A percentile compares a stretch with the other conserved stretches of the same genome.
Evolutionary conservation across 2,888 invertebrate species (phyloP).

Genomic region (Andrena trimmerana): DNA sequence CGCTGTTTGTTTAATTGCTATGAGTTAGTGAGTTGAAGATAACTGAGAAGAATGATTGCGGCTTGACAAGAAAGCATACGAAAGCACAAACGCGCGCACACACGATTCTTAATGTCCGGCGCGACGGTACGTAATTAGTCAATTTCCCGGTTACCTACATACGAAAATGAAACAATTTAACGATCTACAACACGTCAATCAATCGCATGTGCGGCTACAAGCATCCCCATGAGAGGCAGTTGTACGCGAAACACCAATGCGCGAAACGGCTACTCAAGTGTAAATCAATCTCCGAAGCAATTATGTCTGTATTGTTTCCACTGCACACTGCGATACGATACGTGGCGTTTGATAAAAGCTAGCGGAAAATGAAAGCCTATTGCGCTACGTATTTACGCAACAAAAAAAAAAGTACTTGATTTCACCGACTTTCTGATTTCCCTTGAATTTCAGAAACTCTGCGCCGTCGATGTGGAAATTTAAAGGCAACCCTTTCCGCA

Average conservation of each 20-base stretch:
- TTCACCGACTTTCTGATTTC: neutral
- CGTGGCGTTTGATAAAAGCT: neutral
- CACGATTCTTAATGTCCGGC: too few species aligned
- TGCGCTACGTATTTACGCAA: neutral
- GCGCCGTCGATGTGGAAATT: too few species aligned
- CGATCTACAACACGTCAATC: constrained; percentile 7
- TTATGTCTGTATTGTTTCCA: constrained; percentile 8
- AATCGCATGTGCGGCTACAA: neutral
- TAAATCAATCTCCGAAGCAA: constrained; percentile 24
- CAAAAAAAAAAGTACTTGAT: neutral
- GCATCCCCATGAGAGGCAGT: neutral
- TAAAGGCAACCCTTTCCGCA: too few species aligned
- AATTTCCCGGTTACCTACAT: too few species aligned
- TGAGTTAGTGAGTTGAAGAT: neutral
- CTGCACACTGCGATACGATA: neutral
- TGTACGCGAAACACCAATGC: neutral
- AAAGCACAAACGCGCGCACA: too few species aligned
- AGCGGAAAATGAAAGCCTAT: neutral
- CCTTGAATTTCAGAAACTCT: neutral
- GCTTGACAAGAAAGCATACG: too few species aligned
- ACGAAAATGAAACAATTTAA: neutral
- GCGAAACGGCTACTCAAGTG: constrained; percentile 7
- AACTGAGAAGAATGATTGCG: too few species aligned
- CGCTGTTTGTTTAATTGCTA: neutral
- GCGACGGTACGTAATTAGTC: too few species aligned